Evolutionary conservation across 2,888 invertebrate species (phyloP).

Genomic region (Petrolisthes cinctipes): DNA sequence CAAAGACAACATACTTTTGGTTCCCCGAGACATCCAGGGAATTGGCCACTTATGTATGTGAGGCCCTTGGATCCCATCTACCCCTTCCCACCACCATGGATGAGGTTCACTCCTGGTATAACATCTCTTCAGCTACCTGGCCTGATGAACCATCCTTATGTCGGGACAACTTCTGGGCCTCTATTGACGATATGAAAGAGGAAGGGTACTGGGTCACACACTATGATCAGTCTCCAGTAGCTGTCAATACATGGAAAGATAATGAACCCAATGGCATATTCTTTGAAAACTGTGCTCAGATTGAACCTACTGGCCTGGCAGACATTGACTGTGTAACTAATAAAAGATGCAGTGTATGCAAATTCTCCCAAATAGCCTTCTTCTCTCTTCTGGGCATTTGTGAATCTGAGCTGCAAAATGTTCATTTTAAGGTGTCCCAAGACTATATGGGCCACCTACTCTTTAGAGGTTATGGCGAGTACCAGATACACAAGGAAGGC

Average conservation of each 20-base stretch:
- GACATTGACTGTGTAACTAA: constrained; percentile 60
- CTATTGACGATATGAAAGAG: constrained; percentile 43
- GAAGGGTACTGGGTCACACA: constrained; percentile 45
- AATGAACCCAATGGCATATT: constrained; percentile 59
- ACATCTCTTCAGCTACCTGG: constrained; percentile 10
- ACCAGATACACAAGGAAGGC: constrained; percentile 43
- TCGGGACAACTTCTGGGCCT: constrained; percentile 33
- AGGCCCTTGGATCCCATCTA: constrained; percentile 58
- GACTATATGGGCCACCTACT: constrained; percentile 25
- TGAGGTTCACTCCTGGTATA: constrained; percentile 33
- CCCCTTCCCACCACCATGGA: constrained; percentile 42
- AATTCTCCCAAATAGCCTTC: constrained; percentile 32
- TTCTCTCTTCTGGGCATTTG: constrained; percentile 55
- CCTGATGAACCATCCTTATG: constrained; percentile 39
- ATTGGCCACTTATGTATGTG: constrained; percentile 49
- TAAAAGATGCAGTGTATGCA: constrained; percentile 51
- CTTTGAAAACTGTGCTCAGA: constrained; percentile 60
- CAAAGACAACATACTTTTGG: constrained; percentile 49
- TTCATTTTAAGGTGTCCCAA: constrained; percentile 55
- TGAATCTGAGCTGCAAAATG: constrained; percentile 55
- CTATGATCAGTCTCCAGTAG: constrained; percentile 27
- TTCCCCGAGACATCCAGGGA: constrained; percentile 34
- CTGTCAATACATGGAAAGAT: constrained; percentile 33
- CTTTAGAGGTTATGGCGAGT: constrained; percentile 57
- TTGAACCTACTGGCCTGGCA: constrained; percentile 48